Base-by-base conservation (phyloP, 2,113 vertebrate genomes). In the Ailurus styani region DNA sequence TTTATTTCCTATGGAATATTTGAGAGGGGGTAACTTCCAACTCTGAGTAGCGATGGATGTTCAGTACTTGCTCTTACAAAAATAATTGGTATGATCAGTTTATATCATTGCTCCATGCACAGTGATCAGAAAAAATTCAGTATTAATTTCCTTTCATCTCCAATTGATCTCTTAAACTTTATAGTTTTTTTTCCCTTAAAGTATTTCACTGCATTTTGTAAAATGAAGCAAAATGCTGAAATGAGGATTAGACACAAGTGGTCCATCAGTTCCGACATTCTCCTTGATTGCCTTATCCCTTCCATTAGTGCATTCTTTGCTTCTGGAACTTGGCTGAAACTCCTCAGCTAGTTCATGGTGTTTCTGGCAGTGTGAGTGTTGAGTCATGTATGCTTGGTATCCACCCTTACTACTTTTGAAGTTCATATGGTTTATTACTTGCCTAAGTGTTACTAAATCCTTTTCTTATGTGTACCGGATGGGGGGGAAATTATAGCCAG, bases 131-230 rank as follows among this genome's bases (percentile, higher is more conserved):
- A 52, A 94, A 95, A 95, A 87, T 90, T 68, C 82, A 96, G 85
- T 95, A 87, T 96, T 94, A 78, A 79, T 52, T 95, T 79, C 77
- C 70, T 3, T 82, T 92, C 27, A 37, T 96, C 2, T 89, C 84
- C 47, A 18, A 60, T 37, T 91, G 57, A 90, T 77, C 50, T 96
- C 93, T 95, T 14, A 93, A 95, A 17, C 47, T 45, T 68, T 75
- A n/a, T 12, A 84, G 17, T 91, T 97, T 95, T 66, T 90, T 96
- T 90, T 88, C n/a, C 60, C 55, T 93, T 64, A 29, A 96, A 95
- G 62, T 95, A 77, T 96, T 95, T 94, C 37, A 88, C 79, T 27
- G 88, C 70, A 40, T 79, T 73, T 60, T 93, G 34, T 88, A 79
- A 96, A 88, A 85, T 57, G 25, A 95, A 88, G 29, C 55, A 45